These are phyloP conservation scores for Serilophus lunatus DNA, from an alignment of 2,113 vertebrate genomes.

Conservation along the genomic window DNA sequence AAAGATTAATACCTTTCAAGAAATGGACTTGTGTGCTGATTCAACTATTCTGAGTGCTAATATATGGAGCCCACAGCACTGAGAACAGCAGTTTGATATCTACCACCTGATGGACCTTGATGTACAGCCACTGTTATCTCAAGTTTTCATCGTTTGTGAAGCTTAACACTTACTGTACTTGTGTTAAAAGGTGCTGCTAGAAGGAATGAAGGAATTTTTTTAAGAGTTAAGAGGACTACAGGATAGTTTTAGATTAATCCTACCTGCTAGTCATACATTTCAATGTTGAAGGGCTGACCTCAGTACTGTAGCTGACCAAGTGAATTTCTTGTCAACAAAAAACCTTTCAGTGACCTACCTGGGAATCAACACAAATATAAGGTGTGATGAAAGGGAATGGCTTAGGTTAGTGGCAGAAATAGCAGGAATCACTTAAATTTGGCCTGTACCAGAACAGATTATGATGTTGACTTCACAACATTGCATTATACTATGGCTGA, in stretches of 20 bases:
- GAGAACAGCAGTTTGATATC: slow-evolving; percentile 66
- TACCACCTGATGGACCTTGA: slow-evolving; percentile 61
- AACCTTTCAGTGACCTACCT: slow-evolving; percentile 21
- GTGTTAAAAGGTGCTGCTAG: slow-evolving; percentile 27
- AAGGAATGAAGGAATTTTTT: slow-evolving; percentile 37
- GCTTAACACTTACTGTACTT: slow-evolving; percentile 61
- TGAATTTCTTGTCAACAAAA: slow-evolving; percentile 21
- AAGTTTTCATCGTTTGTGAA: slow-evolving; percentile 56
- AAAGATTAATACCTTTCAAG: slow-evolving; percentile 68
- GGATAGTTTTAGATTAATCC: slow-evolving; percentile 48
- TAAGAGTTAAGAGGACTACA: slow-evolving; percentile 34
- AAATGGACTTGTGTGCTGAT: slow-evolving; percentile 71
- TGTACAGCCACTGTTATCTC: slow-evolving; percentile 57
- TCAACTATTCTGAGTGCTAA: slow-evolving; percentile 71
- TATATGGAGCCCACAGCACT: slow-evolving; percentile 58
- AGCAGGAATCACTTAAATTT: slow-evolving; percentile 40
- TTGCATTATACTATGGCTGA: slow-evolving; percentile 35
- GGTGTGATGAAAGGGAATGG: slow-evolving; percentile 20
- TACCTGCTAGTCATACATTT: background rate
- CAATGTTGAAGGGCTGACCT: slow-evolving; percentile 1
- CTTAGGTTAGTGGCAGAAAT: slow-evolving; percentile 34
- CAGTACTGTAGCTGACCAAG: background rate
- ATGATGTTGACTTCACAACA: slow-evolving; percentile 45
- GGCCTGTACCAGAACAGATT: background rate
- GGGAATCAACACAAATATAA: slow-evolving; percentile 32